These are phyloP conservation scores for Siderastrea siderea DNA, from an alignment of 92 coral and sea anemone species.

Conservation along the genomic window DNA sequence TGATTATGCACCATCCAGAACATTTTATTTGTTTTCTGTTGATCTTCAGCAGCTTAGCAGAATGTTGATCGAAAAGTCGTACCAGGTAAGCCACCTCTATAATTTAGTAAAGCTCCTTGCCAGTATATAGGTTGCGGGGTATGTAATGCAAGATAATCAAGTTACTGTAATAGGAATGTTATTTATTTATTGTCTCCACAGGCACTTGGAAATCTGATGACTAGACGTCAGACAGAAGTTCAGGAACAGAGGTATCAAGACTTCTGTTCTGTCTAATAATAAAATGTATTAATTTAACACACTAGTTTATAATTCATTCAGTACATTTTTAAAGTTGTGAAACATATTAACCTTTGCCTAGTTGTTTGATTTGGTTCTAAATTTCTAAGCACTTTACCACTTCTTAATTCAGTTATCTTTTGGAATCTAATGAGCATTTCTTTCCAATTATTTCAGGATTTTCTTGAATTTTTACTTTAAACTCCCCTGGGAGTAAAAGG, in stretches of 20 bases:
- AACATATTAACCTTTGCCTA: too few species aligned
- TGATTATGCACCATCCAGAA: constrained; percentile 97
- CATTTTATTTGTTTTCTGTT: constrained; percentile 97
- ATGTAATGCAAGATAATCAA: too few species aligned
- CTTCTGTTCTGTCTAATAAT: background rate
- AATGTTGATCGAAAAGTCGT: constrained; percentile 92
- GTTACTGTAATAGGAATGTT: too few species aligned
- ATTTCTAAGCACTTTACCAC: too few species aligned
- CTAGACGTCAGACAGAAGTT: constrained; percentile 84
- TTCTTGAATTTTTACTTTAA: too few species aligned
- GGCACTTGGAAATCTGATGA: constrained; percentile 93
- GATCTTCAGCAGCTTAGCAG: constrained; percentile 87
- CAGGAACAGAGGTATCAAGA: constrained; percentile 83
- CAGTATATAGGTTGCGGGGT: too few species aligned
- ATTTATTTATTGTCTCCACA: background rate
- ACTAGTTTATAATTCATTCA: background rate
- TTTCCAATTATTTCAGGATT: too few species aligned
- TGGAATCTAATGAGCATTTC: too few species aligned
- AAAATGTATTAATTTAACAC: background rate
- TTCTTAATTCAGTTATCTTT: too few species aligned
- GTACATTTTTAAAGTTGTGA: background rate
- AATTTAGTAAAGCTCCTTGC: too few species aligned
- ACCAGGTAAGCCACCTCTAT: constrained; percentile 74
- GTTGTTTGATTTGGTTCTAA: too few species aligned
- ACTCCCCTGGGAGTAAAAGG: too few species aligned